Base-by-base conservation (phyloP, 2,797 vertebrate genomes). In the Dicrostonyx torquatus region DNA sequence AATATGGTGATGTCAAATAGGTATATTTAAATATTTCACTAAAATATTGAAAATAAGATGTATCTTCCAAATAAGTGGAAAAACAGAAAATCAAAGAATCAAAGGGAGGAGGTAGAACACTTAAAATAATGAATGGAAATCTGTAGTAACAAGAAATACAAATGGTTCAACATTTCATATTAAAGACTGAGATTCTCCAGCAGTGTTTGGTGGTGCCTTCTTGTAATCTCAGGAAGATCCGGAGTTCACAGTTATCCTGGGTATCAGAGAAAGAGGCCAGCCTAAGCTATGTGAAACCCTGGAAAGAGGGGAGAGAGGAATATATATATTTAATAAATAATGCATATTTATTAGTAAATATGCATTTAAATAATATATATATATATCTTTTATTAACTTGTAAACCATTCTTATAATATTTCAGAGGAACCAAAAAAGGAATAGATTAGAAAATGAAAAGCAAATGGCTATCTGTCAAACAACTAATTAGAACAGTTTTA, bases 51-150 rank as follows among this genome's bases (percentile, higher is more conserved):
- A 82, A 29, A 40, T 40, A 62, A 62, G 14, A 62, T 62, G 13
- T 18, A 43, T 17, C 37, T 82, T 82, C 79, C 55, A 82, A 62
- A 29, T 72, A 72, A 72, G 9, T 82, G 80, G 80, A 64, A 92
- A 94, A 93, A 72, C 31, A 70, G 11, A 58, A 76, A 93, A 91
- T 20, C 15, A 79, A 60, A 72, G 58, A 83, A 55, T 68, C 62
- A 95, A 93, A 83, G 55, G 10, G 5, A 60, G 37, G 37, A 40
- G 34, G 15, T 40, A 89, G 73, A 87, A 91, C 10, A 77, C 20
- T 88, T 68, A 90, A 90, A 90, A 93, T 79, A 91, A 70, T 26
- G 53, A 91, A 90, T 79, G 84, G 31, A 91, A 93, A 73, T 79
- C 37, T 84, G n/a, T 62, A 58, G 72, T 80, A 92, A 88, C 29